Conservation (phyloP, 2,113 vertebrate genomes). For the Lutjanus erythropterus region DNA sequence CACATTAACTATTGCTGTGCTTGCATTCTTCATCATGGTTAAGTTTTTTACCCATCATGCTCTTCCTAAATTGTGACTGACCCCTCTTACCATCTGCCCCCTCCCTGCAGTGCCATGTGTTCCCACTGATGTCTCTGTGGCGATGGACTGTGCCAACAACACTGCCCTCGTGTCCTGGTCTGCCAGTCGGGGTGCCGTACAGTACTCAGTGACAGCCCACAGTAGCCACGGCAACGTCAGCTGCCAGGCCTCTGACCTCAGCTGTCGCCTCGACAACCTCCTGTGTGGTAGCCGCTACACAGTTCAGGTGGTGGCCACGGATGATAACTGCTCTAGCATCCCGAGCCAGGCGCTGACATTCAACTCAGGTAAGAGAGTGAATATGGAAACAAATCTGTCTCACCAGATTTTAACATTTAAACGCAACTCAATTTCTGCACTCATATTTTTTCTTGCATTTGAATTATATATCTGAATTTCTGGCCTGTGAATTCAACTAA, state of each 20-base stretch:
- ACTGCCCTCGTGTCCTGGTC: slow-evolving; percentile 76
- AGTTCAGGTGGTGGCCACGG: slow-evolving; percentile 64
- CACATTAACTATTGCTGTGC: not conserved
- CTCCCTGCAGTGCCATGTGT: slow-evolving; percentile 74
- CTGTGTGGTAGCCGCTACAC: slow-evolving; percentile 71
- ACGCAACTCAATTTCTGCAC: no score
- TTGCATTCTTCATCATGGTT: not conserved
- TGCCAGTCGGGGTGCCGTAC: slow-evolving; percentile 63
- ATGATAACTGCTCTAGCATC: slow-evolving; percentile 70
- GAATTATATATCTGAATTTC: no score
- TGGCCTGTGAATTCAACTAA: no score
- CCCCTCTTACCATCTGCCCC: not conserved
- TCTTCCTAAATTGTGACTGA: not conserved
- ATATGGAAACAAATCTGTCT: not conserved
- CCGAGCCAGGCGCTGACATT: slow-evolving; percentile 63
- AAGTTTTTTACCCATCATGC: not conserved
- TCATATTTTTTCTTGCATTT: no score
- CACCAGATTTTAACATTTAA: no score
- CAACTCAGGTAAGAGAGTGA: slow-evolving; percentile 69
- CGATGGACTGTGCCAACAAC: slow-evolving; percentile 70
- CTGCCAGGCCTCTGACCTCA: slow-evolving; percentile 60
- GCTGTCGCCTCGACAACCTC: slow-evolving; percentile 64
- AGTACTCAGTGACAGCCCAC: slow-evolving; percentile 66
- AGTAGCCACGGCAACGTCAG: slow-evolving; percentile 50
- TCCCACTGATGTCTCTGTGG: slow-evolving; percentile 65